Evolutionary conservation across 1,140 invertebrate genomes (phyloP).

Genomic region (Drosophila truncata): DNA sequence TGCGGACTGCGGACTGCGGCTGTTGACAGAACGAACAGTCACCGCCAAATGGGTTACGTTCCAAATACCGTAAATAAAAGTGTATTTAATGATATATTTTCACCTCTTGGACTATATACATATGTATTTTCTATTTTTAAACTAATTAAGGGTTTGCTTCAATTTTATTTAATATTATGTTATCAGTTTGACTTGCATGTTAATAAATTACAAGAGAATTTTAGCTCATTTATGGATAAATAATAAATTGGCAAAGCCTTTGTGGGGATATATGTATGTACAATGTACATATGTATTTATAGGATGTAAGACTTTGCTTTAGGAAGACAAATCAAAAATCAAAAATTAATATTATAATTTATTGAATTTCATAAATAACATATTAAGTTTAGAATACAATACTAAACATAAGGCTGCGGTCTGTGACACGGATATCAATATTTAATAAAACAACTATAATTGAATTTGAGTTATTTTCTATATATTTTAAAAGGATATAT

Average conservation of each 20-base stretch:
- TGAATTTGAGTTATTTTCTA: not conserved
- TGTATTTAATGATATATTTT: not conserved
- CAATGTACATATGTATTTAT: no score
- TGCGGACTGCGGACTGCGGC: no score
- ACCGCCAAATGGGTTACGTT: constrained; percentile 74
- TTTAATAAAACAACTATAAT: no score
- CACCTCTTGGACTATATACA: not conserved
- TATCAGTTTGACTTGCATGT: no score
- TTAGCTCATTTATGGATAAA: not conserved
- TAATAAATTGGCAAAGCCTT: not conserved
- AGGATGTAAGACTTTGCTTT: no score
- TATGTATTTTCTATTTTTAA: not conserved
- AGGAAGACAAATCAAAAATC: no score
- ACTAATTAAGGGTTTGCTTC: not conserved
- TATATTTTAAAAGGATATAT: not conserved
- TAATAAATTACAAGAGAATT: not conserved
- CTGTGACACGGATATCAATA: no score
- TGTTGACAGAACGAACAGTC: constrained; percentile 46
- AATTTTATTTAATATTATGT: not conserved
- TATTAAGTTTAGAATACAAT: no score
- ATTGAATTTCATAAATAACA: no score
- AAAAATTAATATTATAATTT: no score
- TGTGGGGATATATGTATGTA: not conserved
- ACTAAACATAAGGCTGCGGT: no score
- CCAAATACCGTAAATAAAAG: constrained; percentile 61